Evolutionary conservation across 2,888 invertebrate genomes (phyloP).

Genomic region (Aleiodes testaceus): DNA sequence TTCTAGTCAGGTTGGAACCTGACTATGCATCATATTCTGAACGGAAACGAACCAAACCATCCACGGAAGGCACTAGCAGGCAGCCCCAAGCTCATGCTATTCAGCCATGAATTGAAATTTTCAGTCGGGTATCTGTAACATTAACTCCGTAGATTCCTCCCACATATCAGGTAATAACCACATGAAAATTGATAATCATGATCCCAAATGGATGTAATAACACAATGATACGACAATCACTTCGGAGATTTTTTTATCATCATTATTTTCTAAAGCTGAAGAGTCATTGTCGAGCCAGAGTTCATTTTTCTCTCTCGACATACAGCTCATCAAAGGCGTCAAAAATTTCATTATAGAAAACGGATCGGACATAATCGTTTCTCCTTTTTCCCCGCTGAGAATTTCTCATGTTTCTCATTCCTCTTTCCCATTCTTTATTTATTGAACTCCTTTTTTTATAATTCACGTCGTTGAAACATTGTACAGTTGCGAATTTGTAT

Average conservation of each 20-base stretch:
- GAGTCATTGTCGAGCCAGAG: slow-evolving; percentile 49
- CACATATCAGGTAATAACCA: background rate
- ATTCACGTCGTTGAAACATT: slow-evolving; percentile 13
- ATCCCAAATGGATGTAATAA: slow-evolving; percentile 48
- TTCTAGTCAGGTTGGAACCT: too few relatives aligned
- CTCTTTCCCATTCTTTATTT: background rate
- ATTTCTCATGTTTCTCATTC: slow-evolving; percentile 22
- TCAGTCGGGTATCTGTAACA: too few relatives aligned
- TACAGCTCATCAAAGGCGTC: slow-evolving; percentile 51
- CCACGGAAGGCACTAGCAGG: too few relatives aligned
- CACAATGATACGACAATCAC: slow-evolving; percentile 52
- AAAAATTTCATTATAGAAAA: slow-evolving; percentile 54
- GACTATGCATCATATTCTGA: too few relatives aligned
- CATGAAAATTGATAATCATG: slow-evolving; percentile 7
- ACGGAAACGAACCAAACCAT: too few relatives aligned
- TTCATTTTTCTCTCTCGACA: slow-evolving; percentile 48
- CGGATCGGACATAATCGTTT: slow-evolving; percentile 15
- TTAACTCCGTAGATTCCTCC: too few relatives aligned
- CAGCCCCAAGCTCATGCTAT: too few relatives aligned
- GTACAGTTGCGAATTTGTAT: slow-evolving; percentile 24
- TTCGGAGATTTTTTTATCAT: background rate
- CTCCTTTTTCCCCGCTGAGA: slow-evolving; percentile 21
- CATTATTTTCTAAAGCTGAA: background rate
- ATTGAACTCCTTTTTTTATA: too few relatives aligned
- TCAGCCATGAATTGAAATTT: too few relatives aligned